Base-by-base conservation (phyloP, 2,113 vertebrate species). In the Eurypyga helias region DNA sequence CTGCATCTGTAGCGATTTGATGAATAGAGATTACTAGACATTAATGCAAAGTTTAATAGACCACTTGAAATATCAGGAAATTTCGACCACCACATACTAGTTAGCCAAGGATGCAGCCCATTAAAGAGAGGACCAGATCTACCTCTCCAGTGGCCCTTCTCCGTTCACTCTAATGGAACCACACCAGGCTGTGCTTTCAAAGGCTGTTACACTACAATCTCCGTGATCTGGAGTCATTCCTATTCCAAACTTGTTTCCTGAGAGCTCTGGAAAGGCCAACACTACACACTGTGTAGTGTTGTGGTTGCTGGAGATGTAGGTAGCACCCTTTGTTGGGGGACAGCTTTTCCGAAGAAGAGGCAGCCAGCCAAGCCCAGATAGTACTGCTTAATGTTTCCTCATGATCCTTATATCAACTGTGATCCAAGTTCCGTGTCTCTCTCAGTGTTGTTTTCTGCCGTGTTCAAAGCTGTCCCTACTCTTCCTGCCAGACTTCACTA, bases 101-200 rank as follows among this genome's bases (percentile, higher is more conserved):
- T 36, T 41, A 62, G 21, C 34, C 28, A 34, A 31, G 41, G 36
- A 70, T 19, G 20, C 33, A 72, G 66, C 10, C 17, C 31, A 29
- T 29, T 43, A 49, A 21, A 46, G 54, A 43, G 41, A 15, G 11
- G 11, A 21, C 9, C 34, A 85, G 25, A 20, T 34, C 76, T 54
- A 48, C 17, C 33, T n/a, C 33, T 43, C 29, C 2, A 9, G 12
- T 17, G 45, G 49, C 41, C 25, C 34, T 29, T 58, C 25, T 41
- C 36, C 33, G 13, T 28, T 45, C 20, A 21, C 24, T 25, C 28
- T 11, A 43, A n/a, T 0, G 9, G 8, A 92, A 38, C 6, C 29
- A 48, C 38, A 9, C 15, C 18, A 33, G 21, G 11, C n/a, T 43
- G 23, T 26, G 46, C 36, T 69, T 1, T 0, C 2, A 3, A 61